phyloP scores from a whole-genome alignment of 2,888 invertebrate genomes.

The Sialis fuliginosa region DNA sequence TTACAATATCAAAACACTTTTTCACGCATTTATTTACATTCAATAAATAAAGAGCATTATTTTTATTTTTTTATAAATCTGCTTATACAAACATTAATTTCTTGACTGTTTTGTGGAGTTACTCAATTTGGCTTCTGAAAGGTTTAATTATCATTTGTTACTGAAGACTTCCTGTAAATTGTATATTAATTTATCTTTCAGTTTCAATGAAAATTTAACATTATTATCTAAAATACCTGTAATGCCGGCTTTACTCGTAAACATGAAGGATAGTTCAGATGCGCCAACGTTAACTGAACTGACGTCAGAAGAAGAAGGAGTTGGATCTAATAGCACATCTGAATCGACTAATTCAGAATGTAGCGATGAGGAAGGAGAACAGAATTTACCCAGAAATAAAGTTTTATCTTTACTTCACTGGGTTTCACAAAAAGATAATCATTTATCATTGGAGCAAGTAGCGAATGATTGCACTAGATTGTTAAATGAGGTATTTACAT shows the following conservation, averaged over 20 bases:
- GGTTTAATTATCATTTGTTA: too few relatives aligned
- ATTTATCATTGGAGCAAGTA: conserved; percentile 57
- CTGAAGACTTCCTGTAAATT: too few relatives aligned
- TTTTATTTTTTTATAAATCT: too few relatives aligned
- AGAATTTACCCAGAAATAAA: conserved; percentile 24
- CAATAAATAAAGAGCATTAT: too few relatives aligned
- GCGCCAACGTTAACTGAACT: conserved; percentile 18
- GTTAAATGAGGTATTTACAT: conserved; percentile 43
- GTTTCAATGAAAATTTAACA: conserved; percentile 56
- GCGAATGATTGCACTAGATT: conserved; percentile 60
- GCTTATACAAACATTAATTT: too few relatives aligned
- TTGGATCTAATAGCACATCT: not conserved
- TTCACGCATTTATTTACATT: too few relatives aligned
- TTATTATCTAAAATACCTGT: conserved; percentile 70
- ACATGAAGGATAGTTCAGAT: conserved; percentile 29
- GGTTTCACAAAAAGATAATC: conserved; percentile 72
- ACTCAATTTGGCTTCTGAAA: too few relatives aligned
- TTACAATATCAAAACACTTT: too few relatives aligned
- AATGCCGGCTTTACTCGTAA: conserved; percentile 52
- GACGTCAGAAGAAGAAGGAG: conserved; percentile 8
- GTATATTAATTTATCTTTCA: conserved; percentile 19
- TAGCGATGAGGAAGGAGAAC: conserved; percentile 14
- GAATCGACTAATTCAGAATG: conserved; percentile 6
- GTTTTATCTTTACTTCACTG: conserved; percentile 60
- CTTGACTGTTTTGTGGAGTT: too few relatives aligned